phyloP scores from a whole-genome alignment of 1,140 invertebrate species.

The Laodelphax striatellus region DNA sequence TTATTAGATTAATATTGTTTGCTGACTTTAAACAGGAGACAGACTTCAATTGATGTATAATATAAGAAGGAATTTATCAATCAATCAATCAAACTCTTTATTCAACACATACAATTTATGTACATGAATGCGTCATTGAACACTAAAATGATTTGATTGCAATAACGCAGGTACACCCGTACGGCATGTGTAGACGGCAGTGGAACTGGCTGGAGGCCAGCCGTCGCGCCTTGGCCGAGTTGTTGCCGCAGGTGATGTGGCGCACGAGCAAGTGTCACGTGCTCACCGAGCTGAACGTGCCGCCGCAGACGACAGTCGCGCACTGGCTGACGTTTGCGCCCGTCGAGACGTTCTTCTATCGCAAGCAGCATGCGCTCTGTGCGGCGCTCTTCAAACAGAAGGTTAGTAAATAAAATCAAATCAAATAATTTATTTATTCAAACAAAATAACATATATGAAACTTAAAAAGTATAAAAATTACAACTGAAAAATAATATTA shows the following conservation, averaged over 20 bases:
- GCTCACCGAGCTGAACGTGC: conserved; percentile 36
- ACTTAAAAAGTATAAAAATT: too few species aligned
- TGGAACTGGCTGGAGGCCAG: neutral
- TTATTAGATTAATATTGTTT: too few species aligned
- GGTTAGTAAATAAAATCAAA: conserved; percentile 11
- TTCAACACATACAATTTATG: too few species aligned
- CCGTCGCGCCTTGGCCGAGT: conserved; percentile 34
- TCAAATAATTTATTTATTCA: conserved; percentile 7
- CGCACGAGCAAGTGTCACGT: conserved; percentile 54
- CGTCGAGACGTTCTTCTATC: conserved; percentile 41
- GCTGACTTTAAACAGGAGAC: too few species aligned
- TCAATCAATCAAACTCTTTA: too few species aligned
- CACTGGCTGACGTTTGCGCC: conserved; percentile 37
- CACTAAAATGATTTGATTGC: too few species aligned
- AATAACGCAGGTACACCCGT: conserved; percentile 23
- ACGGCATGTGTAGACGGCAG: neutral
- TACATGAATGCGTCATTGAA: too few species aligned
- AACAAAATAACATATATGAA: too few species aligned
- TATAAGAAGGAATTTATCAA: too few species aligned
- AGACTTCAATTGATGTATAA: too few species aligned
- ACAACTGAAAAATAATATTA: too few species aligned
- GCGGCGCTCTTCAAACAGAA: conserved; percentile 25
- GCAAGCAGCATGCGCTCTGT: conserved; percentile 33
- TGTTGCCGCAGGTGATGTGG: conserved; percentile 54
- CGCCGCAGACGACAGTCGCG: conserved; percentile 32